Evolutionary conservation across 2,888 invertebrate species (phyloP).

Genomic region (Drosophila cracens): DNA sequence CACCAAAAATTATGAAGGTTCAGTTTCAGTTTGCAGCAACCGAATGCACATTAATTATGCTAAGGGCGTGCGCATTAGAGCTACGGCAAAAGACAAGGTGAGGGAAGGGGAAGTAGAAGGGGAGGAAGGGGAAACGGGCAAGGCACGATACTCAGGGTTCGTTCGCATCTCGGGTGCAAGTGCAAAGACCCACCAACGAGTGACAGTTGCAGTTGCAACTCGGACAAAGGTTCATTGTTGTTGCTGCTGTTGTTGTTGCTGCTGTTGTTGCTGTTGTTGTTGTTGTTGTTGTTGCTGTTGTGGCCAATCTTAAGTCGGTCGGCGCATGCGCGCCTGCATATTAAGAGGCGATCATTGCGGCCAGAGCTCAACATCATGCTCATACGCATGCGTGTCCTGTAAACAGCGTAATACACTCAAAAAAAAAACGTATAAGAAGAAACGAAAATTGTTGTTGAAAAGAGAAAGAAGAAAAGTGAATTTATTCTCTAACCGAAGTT

Average conservation of each 20-base stretch:
- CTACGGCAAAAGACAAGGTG: conserved; percentile 1
- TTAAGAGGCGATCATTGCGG: conserved; percentile 67
- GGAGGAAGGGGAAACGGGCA: neutral
- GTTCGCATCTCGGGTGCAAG: conserved; percentile 46
- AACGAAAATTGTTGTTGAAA: too few relatives aligned
- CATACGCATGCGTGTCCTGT: conserved; percentile 65
- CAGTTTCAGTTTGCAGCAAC: conserved; percentile 24
- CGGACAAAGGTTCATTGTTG: conserved; percentile 22
- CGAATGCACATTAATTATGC: conserved; percentile 73
- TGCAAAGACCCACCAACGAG: conserved; percentile 60
- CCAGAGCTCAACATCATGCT: conserved; percentile 25
- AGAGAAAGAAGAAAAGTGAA: too few relatives aligned
- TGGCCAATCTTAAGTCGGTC: conserved; percentile 71
- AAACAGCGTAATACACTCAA: neutral
- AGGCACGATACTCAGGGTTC: conserved; percentile 46
- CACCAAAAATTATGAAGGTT: conserved; percentile 81
- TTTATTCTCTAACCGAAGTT: too few relatives aligned
- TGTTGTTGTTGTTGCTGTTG: conserved; percentile 46
- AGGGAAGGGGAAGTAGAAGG: neutral
- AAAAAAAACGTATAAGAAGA: neutral
- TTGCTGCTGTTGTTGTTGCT: conserved; percentile 45
- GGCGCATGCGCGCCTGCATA: conserved; percentile 78
- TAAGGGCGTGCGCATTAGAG: conserved; percentile 66
- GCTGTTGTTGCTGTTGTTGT: conserved; percentile 34
- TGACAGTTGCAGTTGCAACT: conserved; percentile 51